These are phyloP conservation scores for Phalacrocorax brasilianus DNA, from an alignment of 2,113 vertebrate species.

Conservation along the genomic window DNA sequence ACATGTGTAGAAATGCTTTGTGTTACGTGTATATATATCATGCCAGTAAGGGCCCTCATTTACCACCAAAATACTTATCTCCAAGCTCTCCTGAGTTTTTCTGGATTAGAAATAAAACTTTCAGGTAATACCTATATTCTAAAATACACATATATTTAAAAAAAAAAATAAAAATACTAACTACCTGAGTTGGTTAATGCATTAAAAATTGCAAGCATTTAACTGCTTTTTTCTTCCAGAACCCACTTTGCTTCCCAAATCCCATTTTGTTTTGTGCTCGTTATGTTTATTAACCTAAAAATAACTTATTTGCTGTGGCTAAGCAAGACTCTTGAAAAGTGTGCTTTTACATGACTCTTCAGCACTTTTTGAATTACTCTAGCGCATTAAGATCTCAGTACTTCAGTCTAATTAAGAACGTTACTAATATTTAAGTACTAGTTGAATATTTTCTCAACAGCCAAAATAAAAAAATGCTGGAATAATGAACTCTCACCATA, in stretches of 20 bases:
- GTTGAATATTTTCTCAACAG: not conserved
- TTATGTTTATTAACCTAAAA: not conserved
- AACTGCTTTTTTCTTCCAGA: not conserved
- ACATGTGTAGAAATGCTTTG: not conserved
- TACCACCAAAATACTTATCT: not conserved
- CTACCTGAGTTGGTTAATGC: not conserved
- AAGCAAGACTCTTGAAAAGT: not conserved
- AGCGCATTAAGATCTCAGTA: not conserved
- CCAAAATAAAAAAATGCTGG: not conserved
- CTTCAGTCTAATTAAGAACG: not conserved
- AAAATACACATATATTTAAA: not conserved
- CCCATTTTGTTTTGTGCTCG: not conserved
- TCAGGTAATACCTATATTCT: not conserved
- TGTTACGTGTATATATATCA: rapidly evolving
- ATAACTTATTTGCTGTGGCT: not conserved
- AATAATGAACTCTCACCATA: not conserved
- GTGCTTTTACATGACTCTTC: not conserved
- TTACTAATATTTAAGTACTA: not conserved
- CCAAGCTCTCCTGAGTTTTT: not conserved
- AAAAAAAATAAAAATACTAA: not conserved
- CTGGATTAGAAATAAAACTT: not conserved
- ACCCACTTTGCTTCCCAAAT: not conserved
- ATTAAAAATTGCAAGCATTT: not conserved
- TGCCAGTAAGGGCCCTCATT: not conserved
- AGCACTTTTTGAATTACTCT: not conserved